These are phyloP conservation scores for Prosopocoilus inquinatus DNA, from an alignment of 2,888 invertebrate species.

Conservation along the genomic window DNA sequence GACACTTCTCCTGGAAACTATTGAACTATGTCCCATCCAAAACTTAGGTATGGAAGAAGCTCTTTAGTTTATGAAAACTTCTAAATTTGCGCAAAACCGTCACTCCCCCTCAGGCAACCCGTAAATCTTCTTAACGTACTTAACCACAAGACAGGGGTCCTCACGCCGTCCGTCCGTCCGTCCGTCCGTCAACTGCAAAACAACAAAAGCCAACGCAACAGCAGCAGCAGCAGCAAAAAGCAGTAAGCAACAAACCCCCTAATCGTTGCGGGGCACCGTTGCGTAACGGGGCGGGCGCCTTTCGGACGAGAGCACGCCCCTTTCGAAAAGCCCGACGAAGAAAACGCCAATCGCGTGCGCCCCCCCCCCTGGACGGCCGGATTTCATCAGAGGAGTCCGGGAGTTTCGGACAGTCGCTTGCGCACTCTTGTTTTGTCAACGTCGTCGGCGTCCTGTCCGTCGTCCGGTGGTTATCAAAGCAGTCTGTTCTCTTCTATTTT, in stretches of 20 bases:
- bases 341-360: slow-evolving; percentile 12
- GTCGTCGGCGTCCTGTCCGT: slow-evolving; percentile 7
- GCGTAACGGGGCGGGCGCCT: slow-evolving; percentile 12
- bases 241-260: too few relatives aligned
- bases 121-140: background rate
- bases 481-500: background rate
- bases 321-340: background rate
- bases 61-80: too few relatives aligned
- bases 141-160: slow-evolving; percentile 8
- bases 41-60: too few relatives aligned
- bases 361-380: slow-evolving; percentile 13
- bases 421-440: slow-evolving; percentile 35
- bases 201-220: slow-evolving; percentile 17
- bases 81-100: too few relatives aligned
- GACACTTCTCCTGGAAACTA: too few relatives aligned
- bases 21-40: too few relatives aligned
- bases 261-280: slow-evolving; percentile 1
- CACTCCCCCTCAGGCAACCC: background rate
- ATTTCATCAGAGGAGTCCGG: slow-evolving; percentile 11
- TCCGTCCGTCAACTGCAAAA: slow-evolving; percentile 16
- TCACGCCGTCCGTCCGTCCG: slow-evolving; percentile 17
- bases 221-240: too few relatives aligned
- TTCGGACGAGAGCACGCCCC: slow-evolving; percentile 4
- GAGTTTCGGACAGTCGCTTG: slow-evolving; percentile 38
- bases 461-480: too few relatives aligned